phyloP scores from a whole-genome alignment of 1,140 invertebrate genomes.

The Ridgeia piscesae region DNA sequence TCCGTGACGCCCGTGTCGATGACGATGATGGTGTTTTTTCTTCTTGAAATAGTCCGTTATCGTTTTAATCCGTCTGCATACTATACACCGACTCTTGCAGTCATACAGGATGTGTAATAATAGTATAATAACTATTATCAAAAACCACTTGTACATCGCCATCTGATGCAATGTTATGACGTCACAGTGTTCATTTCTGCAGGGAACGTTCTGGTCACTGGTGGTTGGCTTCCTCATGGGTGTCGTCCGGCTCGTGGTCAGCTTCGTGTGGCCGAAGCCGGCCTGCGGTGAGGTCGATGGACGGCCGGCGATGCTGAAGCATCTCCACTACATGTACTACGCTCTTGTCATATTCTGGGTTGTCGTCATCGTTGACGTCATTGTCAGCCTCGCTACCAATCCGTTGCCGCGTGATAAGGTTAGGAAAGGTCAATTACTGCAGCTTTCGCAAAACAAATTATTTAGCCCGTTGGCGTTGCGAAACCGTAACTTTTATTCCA shows the following conservation, averaged over 20 bases:
- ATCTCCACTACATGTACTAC: conserved; percentile 54
- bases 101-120: background rate
- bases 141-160: background rate
- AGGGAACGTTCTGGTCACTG: conserved; percentile 64
- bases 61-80: background rate
- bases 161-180: background rate
- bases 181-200: background rate
- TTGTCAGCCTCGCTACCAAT: conserved; percentile 37
- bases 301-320: conserved; percentile 37
- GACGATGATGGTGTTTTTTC: too few species aligned
- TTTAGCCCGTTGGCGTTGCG: too few species aligned
- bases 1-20: too few species aligned
- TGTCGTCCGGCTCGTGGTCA: conserved; percentile 56
- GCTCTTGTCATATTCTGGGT: conserved; percentile 45
- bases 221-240: conserved; percentile 61
- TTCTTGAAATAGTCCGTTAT: background rate
- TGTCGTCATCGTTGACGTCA: conserved; percentile 39
- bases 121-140: too few species aligned
- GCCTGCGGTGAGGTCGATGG: conserved; percentile 44
- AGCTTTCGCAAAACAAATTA: background rate
- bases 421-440: background rate
- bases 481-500: too few species aligned
- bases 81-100: background rate
- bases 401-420: background rate
- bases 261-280: conserved; percentile 48